Conservation (phyloP, 2,888 invertebrate species). For the Falcaria lacertinaria region DNA sequence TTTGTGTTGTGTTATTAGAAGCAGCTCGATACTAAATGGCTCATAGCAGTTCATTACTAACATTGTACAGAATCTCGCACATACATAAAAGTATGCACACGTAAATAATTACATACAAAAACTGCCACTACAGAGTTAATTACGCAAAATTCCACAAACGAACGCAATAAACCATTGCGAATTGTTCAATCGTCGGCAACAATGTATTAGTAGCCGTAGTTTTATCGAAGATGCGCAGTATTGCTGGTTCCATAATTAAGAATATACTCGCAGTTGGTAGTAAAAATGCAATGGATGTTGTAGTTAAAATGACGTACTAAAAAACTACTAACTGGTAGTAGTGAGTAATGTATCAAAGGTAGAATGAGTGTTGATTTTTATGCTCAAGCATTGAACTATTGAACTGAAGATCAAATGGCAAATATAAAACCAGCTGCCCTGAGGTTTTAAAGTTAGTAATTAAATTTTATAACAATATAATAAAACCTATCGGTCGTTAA, state of each 20-base stretch:
- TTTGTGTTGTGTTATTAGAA: neutral
- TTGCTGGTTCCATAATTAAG: constrained; percentile 6
- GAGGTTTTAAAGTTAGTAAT: constrained; percentile 42
- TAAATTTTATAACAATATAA: constrained; percentile 57
- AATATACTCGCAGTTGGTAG: neutral
- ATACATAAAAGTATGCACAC: constrained; percentile 40
- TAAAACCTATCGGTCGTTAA: constrained; percentile 38
- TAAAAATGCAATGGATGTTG: constrained; percentile 8
- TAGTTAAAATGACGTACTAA: neutral
- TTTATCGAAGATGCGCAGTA: constrained; percentile 18
- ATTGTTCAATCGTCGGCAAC: constrained; percentile 50
- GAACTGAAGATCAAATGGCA: constrained; percentile 46
- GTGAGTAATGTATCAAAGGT: constrained; percentile 17
- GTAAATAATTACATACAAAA: constrained; percentile 59
- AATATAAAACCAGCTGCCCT: constrained; percentile 42
- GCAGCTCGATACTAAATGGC: constrained; percentile 13
- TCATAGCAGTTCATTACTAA: constrained; percentile 55
- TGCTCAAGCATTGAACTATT: constrained; percentile 44
- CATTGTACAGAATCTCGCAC: constrained; percentile 50
- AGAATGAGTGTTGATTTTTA: constrained; percentile 20
- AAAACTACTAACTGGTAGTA: constrained; percentile 13
- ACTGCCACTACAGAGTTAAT: constrained; percentile 68
- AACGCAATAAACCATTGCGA: constrained; percentile 45
- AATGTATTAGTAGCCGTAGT: constrained; percentile 32
- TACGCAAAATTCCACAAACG: constrained; percentile 69